phyloP scores from a whole-genome alignment of 2,888 invertebrate genomes.

The Iselma pallidipennis region DNA sequence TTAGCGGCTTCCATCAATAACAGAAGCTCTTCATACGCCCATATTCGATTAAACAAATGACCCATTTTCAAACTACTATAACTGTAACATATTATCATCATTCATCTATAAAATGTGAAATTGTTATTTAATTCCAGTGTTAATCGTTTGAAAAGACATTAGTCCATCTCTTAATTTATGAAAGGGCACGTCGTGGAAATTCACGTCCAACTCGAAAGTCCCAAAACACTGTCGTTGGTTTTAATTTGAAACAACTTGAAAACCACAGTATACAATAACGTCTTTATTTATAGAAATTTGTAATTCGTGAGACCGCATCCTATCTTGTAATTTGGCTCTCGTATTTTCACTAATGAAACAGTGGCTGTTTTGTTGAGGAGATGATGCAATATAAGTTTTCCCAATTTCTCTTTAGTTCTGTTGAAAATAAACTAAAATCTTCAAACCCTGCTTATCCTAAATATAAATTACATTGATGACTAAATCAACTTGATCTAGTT shows the following conservation, averaged over 20 bases:
- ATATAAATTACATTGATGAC: not conserved
- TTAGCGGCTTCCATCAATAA: not conserved
- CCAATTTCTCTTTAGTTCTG: no score
- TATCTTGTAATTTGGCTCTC: slow-evolving; percentile 13
- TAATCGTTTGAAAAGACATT: not conserved
- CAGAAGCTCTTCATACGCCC: not conserved
- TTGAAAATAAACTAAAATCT: not conserved
- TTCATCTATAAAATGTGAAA: not conserved
- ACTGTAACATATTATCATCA: no score
- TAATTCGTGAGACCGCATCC: slow-evolving; percentile 24
- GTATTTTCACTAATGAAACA: not conserved
- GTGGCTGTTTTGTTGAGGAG: not conserved
- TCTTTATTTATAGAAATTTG: slow-evolving; percentile 28
- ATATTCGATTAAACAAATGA: not conserved
- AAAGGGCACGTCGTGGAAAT: not conserved
- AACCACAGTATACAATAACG: slow-evolving; percentile 21
- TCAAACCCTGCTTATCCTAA: not conserved
- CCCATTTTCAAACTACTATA: not conserved
- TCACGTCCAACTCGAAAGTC: not conserved
- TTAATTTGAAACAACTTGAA: not conserved
- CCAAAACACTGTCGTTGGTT: not conserved
- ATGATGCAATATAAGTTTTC: not conserved
- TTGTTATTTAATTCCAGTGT: not conserved
- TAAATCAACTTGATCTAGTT: not conserved
- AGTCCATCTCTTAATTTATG: not conserved